These are phyloP conservation scores for Pachydiplax longipennis DNA, from an alignment of 2,888 invertebrate species.

Conservation along the genomic window DNA sequence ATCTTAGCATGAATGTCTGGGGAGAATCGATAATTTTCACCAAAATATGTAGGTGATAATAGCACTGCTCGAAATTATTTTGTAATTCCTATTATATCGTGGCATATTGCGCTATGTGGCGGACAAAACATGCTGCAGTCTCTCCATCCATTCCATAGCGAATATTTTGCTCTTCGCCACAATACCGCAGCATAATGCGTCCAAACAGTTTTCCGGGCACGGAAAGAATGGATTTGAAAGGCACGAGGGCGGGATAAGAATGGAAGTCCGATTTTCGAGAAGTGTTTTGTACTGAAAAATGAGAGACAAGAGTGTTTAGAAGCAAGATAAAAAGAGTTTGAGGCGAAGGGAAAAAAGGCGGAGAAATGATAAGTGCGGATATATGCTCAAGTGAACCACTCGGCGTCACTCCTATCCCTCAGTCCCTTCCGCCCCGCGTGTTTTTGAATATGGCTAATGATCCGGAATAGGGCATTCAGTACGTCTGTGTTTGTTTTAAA, in stretches of 20 bases:
- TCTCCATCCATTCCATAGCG: background rate
- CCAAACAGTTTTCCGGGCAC: constrained; percentile 24
- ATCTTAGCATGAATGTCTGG: too few relatives aligned
- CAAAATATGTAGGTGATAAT: too few relatives aligned
- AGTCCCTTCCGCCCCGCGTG: background rate
- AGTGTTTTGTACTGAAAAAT: constrained; percentile 4
- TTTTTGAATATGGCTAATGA: constrained; percentile 43
- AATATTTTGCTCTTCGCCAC: background rate
- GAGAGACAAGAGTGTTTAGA: background rate
- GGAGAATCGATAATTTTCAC: too few relatives aligned
- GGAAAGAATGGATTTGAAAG: background rate
- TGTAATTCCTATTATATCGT: too few relatives aligned
- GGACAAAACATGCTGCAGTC: too few relatives aligned
- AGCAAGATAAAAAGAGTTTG: background rate
- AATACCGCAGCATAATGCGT: background rate
- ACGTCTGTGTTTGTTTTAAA: constrained; percentile 40
- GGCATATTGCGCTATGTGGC: too few relatives aligned
- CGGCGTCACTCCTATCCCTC: background rate
- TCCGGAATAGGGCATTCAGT: constrained; percentile 3
- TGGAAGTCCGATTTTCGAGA: constrained; percentile 5
- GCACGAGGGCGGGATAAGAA: background rate
- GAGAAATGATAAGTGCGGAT: constrained; percentile 33
- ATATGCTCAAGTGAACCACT: constrained; percentile 14
- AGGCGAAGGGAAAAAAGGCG: background rate
- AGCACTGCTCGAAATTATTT: too few relatives aligned